phyloP scores from a whole-genome alignment of 2,113 vertebrate genomes.

The Oplegnathus fasciatus region DNA sequence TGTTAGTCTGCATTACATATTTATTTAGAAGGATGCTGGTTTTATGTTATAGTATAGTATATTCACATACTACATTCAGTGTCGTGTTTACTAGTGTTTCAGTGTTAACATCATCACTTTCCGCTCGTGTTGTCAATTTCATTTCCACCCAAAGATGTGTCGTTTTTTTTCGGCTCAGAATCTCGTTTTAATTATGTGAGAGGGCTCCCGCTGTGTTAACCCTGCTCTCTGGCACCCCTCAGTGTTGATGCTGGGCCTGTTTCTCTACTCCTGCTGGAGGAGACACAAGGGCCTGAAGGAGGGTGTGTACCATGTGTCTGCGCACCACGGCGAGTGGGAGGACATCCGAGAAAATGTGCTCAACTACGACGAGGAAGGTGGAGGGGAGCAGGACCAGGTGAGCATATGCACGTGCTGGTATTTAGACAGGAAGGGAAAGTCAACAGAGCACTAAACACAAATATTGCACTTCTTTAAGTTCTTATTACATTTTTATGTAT shows the following conservation, averaged over 20 bases:
- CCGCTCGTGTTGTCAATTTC: constrained; percentile 25
- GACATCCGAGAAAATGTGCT: constrained; percentile 92
- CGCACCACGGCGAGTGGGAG: constrained; percentile 88
- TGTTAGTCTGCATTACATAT: neutral
- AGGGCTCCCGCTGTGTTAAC: constrained; percentile 49
- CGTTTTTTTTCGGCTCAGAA: constrained; percentile 32
- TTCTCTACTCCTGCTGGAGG: constrained; percentile 88
- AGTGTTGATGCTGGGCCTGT: constrained; percentile 88
- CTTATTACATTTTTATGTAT: neutral
- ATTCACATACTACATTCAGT: neutral
- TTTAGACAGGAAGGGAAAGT: neutral
- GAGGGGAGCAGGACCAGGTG: constrained; percentile 93
- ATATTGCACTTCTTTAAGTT: neutral
- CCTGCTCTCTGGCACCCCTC: constrained; percentile 75
- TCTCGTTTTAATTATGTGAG: constrained; percentile 41
- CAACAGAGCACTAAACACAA: neutral
- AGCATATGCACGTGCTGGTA: neutral
- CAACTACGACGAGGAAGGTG: constrained; percentile 92
- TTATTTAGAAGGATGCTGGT: neutral
- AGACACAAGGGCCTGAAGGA: constrained; percentile 84
- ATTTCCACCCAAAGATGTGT: constrained; percentile 23
- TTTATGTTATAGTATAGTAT: constrained; percentile 10
- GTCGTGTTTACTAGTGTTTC: neutral
- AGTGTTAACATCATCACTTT: constrained; percentile 23
- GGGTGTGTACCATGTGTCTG: constrained; percentile 84